These are phyloP conservation scores for Forbesichthys papilliferus DNA, from an alignment of 2,113 vertebrate genomes.

Conservation along the genomic window DNA sequence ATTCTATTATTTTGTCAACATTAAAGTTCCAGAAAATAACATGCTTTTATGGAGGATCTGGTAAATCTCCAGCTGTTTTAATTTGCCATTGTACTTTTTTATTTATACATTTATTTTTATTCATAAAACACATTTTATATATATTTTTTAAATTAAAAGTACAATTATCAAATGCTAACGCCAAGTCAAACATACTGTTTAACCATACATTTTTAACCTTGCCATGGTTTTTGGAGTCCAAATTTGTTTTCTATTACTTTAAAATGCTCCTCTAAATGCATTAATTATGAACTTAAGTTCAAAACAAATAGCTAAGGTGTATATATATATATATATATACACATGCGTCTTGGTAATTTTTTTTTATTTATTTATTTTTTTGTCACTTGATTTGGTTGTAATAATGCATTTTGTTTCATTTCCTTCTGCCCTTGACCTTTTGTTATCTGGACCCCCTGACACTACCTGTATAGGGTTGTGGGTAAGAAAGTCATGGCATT, in stretches of 20 bases:
- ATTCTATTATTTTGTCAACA: slow-evolving; percentile 39
- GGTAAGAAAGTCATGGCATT: slow-evolving; percentile 78
- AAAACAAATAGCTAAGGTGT: not conserved
- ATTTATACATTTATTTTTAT: slow-evolving; percentile 8
- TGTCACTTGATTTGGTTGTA: slow-evolving; percentile 46
- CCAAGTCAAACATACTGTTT: not conserved
- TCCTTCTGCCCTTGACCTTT: slow-evolving; percentile 51
- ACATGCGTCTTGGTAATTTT: too few relatives aligned
- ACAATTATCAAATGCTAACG: too few relatives aligned
- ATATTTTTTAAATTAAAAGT: not conserved
- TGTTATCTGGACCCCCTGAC: slow-evolving; percentile 51
- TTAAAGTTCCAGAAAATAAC: slow-evolving; percentile 15
- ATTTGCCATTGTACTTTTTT: slow-evolving; percentile 12
- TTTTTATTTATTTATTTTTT: not conserved
- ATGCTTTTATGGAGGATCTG: slow-evolving; percentile 5
- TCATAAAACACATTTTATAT: not conserved
- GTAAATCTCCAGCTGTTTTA: not conserved
- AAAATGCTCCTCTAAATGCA: not conserved
- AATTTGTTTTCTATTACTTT: not conserved
- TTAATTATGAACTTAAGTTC: slow-evolving; percentile 3
- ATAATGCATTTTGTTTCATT: slow-evolving; percentile 69
- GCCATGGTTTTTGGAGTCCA: not conserved
- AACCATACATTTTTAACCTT: not conserved
- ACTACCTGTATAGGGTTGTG: slow-evolving; percentile 85
- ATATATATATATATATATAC: too few relatives aligned